These are phyloP conservation scores for Temnothorax rugatulus DNA, from an alignment of 2,888 invertebrate species.

Conservation along the genomic window DNA sequence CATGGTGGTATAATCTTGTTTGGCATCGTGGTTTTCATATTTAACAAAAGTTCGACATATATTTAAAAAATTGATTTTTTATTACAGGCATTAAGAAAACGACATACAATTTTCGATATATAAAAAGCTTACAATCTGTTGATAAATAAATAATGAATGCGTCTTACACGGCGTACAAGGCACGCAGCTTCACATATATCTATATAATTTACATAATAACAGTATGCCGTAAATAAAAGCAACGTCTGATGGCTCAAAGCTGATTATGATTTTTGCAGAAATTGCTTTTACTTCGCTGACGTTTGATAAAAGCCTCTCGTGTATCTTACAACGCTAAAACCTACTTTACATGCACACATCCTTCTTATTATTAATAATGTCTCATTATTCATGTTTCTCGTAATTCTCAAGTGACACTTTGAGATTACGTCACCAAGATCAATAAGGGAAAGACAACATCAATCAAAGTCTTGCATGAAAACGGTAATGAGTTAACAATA, in stretches of 20 bases:
- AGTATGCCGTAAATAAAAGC: conserved; percentile 36
- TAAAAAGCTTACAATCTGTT: conserved; percentile 73
- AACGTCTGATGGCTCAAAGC: not conserved
- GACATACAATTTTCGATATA: conserved; percentile 77
- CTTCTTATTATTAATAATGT: conserved; percentile 27
- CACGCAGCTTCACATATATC: conserved; percentile 62
- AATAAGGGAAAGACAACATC: conserved; percentile 16
- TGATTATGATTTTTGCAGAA: conserved; percentile 14
- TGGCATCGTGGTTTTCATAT: not conserved
- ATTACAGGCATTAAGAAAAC: conserved; percentile 66
- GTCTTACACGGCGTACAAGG: conserved; percentile 80
- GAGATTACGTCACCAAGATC: conserved; percentile 13
- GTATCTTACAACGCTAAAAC: conserved; percentile 25
- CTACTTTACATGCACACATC: conserved; percentile 25
- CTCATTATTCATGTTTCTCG: conserved; percentile 11
- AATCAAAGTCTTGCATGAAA: conserved; percentile 54
- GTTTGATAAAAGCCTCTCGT: conserved; percentile 40
- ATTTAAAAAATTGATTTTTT: conserved; percentile 51
- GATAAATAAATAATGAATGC: conserved; percentile 79
- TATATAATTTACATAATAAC: conserved; percentile 25
- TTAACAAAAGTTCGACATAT: conserved; percentile 2
- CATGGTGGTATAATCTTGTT: too few relatives aligned
- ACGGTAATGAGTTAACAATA: conserved; percentile 42
- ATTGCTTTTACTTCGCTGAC: conserved; percentile 41
- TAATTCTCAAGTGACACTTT: not conserved